A percentile compares a stretch with the other conserved stretches of the same genome.
Evolutionary conservation across 2,888 invertebrate species (phyloP).

Genomic region (Lepidochrysops patricia): DNA sequence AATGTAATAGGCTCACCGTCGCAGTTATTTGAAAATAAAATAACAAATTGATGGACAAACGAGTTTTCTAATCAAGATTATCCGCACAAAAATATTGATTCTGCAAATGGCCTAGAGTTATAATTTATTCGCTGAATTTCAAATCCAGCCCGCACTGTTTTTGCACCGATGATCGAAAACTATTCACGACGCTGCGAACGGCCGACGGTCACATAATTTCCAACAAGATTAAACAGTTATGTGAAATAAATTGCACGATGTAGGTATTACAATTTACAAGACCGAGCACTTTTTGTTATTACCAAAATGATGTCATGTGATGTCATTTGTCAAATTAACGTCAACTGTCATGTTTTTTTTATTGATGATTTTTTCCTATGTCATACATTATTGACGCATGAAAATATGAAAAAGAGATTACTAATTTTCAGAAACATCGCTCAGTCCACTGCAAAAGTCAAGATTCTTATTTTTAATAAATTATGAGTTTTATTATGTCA

Average conservation of each 20-base stretch:
- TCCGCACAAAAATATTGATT: constrained; percentile 23
- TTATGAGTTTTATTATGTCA: too few relatives aligned
- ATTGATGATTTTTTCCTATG: too few relatives aligned
- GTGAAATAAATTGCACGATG: constrained; percentile 21
- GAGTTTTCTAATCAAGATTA: constrained; percentile 1
- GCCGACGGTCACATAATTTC: constrained; percentile 37
- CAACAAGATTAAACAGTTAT: constrained; percentile 37
- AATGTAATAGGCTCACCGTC: constrained; percentile 14
- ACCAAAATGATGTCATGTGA: constrained; percentile 16
- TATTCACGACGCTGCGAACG: constrained; percentile 23
- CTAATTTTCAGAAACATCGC: too few relatives aligned
- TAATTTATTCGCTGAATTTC: constrained; percentile 20
- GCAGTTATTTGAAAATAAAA: constrained; percentile 16
- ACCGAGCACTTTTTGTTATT: constrained; percentile 12
- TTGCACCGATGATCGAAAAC: neutral
- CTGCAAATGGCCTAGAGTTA: constrained; percentile 15
- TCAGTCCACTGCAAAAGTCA: too few relatives aligned
- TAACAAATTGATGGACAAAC: constrained; percentile 5
- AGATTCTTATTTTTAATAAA: too few relatives aligned
- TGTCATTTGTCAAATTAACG: constrained; percentile 12
- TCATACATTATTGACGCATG: too few relatives aligned
- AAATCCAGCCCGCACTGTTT: neutral
- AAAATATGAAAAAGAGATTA: too few relatives aligned
- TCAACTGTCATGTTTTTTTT: too few relatives aligned
- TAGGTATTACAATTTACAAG: constrained; percentile 18